Percentiles rank a stretch among this genome's conserved stretches.
phyloP scores from a whole-genome alignment of 2,888 invertebrate genomes.

The Thysanoteuthis rhombus region DNA sequence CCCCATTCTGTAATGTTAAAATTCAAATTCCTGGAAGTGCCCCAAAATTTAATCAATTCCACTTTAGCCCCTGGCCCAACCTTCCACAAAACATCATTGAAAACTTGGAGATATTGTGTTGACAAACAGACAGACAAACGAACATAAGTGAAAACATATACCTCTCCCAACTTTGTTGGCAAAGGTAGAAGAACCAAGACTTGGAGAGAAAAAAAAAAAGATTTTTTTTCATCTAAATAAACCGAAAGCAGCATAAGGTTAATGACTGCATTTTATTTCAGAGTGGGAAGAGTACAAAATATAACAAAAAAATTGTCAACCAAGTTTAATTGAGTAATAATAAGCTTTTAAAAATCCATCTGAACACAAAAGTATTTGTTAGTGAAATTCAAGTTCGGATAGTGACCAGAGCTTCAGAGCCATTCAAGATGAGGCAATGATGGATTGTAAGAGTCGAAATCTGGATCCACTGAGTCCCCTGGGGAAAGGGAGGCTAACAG shows the following conservation, averaged over 20 bases:
- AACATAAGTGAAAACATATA: too few relatives aligned
- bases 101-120: too few relatives aligned
- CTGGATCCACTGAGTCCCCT: background rate
- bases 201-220: too few relatives aligned
- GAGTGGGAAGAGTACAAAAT: background rate
- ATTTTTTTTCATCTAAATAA: background rate
- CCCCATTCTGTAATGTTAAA: too few relatives aligned
- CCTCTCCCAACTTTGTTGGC: too few relatives aligned
- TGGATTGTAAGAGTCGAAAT: background rate
- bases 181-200: too few relatives aligned
- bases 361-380: background rate
- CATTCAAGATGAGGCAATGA: background rate
- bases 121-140: too few relatives aligned
- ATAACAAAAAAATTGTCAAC: background rate
- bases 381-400: background rate
- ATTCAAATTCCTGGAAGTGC: too few relatives aligned
- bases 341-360: background rate
- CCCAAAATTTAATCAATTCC: too few relatives aligned
- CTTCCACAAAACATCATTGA: too few relatives aligned
- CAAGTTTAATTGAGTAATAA: background rate
- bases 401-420: background rate
- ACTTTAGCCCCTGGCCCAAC: too few relatives aligned
- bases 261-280: slow-evolving; percentile 12
- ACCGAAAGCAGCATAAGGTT: background rate
- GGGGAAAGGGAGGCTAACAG: background rate